These are phyloP conservation scores for Anodontia alba DNA, from an alignment of 2,888 invertebrate genomes.

Conservation along the genomic window DNA sequence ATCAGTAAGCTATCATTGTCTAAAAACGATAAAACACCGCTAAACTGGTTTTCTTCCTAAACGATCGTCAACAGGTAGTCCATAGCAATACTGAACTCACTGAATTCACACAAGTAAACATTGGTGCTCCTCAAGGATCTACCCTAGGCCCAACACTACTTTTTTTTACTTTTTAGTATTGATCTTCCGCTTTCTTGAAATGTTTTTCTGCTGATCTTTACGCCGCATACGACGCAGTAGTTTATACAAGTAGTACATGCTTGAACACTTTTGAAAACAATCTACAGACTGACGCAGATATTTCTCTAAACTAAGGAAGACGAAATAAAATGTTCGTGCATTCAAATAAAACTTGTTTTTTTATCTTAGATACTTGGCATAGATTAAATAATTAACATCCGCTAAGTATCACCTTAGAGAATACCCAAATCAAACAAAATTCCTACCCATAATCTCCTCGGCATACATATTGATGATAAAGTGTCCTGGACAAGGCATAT, in stretches of 20 bases:
- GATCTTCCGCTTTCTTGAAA: not conserved
- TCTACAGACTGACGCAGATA: not conserved
- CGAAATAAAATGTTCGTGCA: not conserved
- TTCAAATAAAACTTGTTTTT: not conserved
- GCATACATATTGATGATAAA: not conserved
- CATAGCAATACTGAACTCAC: too few species aligned
- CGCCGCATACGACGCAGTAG: not conserved
- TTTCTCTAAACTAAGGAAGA: not conserved
- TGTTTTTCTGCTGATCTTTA: not conserved
- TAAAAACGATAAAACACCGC: too few species aligned
- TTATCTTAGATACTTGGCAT: too few species aligned
- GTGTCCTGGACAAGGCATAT: not conserved
- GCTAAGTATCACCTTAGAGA: not conserved
- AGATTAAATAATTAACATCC: too few species aligned
- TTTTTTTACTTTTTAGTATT: too few species aligned
- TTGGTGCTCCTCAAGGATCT: too few species aligned
- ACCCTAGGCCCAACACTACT: too few species aligned
- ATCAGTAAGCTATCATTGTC: too few species aligned
- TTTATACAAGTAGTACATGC: not conserved
- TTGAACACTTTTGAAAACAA: not conserved
- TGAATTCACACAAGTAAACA: too few species aligned
- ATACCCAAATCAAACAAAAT: not conserved
- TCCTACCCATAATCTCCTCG: not conserved
- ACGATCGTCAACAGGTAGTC: too few species aligned
- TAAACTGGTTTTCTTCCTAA: too few species aligned